These are phyloP conservation scores for Thera britannica DNA, from an alignment of 2,888 invertebrate species.

Conservation along the genomic window DNA sequence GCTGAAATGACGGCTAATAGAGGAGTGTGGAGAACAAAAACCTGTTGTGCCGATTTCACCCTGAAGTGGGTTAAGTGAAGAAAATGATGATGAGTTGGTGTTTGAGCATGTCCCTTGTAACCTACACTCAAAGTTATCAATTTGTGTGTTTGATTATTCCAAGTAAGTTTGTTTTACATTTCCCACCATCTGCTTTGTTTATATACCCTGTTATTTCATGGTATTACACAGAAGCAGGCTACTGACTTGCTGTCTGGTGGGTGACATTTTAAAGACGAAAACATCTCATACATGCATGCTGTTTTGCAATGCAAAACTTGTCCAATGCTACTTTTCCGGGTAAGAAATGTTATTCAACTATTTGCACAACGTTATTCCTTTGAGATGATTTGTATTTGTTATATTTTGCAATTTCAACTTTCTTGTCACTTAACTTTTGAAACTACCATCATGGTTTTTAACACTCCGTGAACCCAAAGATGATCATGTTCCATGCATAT, in stretches of 20 bases:
- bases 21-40: no score
- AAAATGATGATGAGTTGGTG: no score
- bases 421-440: background rate
- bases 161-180: background rate
- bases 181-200: background rate
- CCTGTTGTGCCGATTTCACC: no score
- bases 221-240: constrained; percentile 51
- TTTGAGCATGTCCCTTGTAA: no score
- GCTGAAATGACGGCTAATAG: no score
- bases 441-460: no score
- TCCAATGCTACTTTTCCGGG: constrained; percentile 25
- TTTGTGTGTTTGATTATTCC: no score
- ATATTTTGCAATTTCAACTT: background rate
- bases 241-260: constrained; percentile 44
- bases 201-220: constrained; percentile 48
- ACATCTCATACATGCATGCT: constrained; percentile 48
- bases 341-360: constrained; percentile 22
- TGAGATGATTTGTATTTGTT: background rate
- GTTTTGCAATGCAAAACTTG: constrained; percentile 49
- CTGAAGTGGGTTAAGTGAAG: no score
- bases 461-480: no score
- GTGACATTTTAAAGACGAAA: constrained; percentile 68
- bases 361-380: constrained; percentile 10
- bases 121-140: no score
- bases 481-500: no score